Conservation (phyloP, 2,888 invertebrate species). For the Arge pagana region DNA sequence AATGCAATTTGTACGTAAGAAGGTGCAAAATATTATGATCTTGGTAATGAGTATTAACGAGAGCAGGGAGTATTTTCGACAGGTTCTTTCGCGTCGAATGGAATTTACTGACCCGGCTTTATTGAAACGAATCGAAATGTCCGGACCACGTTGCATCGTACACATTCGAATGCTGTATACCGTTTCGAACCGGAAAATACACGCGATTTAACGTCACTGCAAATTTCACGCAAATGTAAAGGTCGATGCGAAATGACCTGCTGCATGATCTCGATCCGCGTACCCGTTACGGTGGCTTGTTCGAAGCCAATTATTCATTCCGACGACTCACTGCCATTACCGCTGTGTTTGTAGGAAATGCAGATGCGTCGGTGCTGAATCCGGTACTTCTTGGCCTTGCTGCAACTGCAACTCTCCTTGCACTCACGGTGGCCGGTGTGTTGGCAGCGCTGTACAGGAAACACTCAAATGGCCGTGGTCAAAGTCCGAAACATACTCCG, state of each 20-base stretch:
- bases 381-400: conserved; percentile 78
- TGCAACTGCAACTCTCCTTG: conserved; percentile 75
- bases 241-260: not conserved
- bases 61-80: too few species aligned
- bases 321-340: too few species aligned
- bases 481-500: conserved; percentile 53
- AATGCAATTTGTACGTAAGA: too few species aligned
- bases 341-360: conserved; percentile 37
- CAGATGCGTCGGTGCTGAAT: conserved; percentile 61
- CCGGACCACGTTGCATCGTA: conserved; percentile 1
- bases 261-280: not conserved
- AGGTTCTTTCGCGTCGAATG: too few species aligned
- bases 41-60: too few species aligned
- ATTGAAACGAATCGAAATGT: too few species aligned
- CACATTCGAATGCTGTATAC: too few species aligned
- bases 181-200: too few species aligned
- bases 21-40: too few species aligned
- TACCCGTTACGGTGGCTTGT: too few species aligned
- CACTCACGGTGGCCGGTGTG: conserved; percentile 77
- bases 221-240: not conserved
- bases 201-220: not conserved
- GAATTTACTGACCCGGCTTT: too few species aligned
- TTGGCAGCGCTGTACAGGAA: conserved; percentile 73
- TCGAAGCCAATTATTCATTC: too few species aligned
- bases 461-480: conserved; percentile 44